Percentiles rank a stretch among this genome's conserved stretches.
Evolutionary conservation across 2,797 vertebrate genomes (phyloP).

Genomic region (Coendou prehensilis): DNA sequence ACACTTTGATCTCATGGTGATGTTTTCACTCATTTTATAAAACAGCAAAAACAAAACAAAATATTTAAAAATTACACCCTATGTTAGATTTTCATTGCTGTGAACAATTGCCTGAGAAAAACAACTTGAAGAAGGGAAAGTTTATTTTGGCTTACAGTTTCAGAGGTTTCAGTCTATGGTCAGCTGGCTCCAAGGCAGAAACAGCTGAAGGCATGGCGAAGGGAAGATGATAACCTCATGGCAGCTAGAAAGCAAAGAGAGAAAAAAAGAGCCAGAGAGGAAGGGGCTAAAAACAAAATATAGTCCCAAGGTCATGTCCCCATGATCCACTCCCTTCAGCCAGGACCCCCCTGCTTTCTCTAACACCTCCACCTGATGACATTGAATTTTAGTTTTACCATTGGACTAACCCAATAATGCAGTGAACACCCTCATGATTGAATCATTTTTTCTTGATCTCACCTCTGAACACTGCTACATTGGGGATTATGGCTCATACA

Average conservation of each 20-base stretch:
- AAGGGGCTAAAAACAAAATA: background rate
- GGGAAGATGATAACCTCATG: background rate
- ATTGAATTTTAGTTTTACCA: background rate
- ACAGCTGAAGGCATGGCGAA: background rate
- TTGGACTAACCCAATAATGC: background rate
- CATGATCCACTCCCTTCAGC: background rate
- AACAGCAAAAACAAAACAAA: background rate
- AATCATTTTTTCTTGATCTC: background rate
- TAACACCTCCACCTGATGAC: background rate
- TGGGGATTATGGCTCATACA: background rate
- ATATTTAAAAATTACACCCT: background rate
- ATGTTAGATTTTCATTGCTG: background rate
- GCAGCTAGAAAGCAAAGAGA: background rate
- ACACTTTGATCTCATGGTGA: background rate
- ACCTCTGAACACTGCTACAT: background rate
- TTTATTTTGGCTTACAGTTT: background rate
- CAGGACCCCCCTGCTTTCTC: background rate
- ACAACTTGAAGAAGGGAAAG: background rate
- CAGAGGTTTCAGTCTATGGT: background rate
- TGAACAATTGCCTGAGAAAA: background rate
- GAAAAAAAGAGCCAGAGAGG: background rate
- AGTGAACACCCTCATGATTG: background rate
- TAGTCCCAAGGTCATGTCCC: background rate
- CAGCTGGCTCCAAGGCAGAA: background rate
- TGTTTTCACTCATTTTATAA: background rate